Evolutionary conservation across 2,888 invertebrate species (phyloP), one percentile per base, ranked within the genome.

Genomic region (Ophion ventricosus): DNA sequence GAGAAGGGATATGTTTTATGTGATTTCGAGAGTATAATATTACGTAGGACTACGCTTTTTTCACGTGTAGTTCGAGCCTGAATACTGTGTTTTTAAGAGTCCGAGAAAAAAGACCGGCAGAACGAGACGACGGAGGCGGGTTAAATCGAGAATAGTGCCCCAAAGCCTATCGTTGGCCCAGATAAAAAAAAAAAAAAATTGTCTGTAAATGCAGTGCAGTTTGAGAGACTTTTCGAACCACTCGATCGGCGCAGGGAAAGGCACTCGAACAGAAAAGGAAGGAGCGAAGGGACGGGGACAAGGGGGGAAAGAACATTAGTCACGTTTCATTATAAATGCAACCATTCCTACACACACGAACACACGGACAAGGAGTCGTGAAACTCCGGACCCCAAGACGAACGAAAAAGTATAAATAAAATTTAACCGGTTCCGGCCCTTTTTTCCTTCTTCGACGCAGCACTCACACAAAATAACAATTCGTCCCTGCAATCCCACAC

Each of bases 241-340:
- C 20, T 64, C 72, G 74, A 74, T 43, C 40, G 20, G 56, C 25
- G 29, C 57, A 64, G 66, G 49, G 35, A 72, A 69, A 67, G 61
- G 40, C 35, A 54, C 26, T 80, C 63, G 81, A 74, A 49, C 61
- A 56, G 54, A 54, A 66, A 40, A 66, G 59, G 11, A 54, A 66
- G 23, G 26, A 72, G 61, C 74, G 69, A 66, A 84, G 54, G 25
- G 11, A 69, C 43, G 56, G 78, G 54, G 23, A 40, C 26, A 35
- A 61, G 25, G 43, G 79, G 86, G 85, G 76, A 78, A 76, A 69
- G 81, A 75, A 87, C 86, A 88, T 89, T 89, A 88, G 88, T 89
- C 88, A 88, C 88, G 89, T 88, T 89, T 87, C 85, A 88, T 90
- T 89, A 88, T 89, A 87, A 89, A 87, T 87, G 82, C 84, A 82